Base-by-base conservation (phyloP, 2,113 vertebrate genomes). In the Caloenas nicobarica region DNA sequence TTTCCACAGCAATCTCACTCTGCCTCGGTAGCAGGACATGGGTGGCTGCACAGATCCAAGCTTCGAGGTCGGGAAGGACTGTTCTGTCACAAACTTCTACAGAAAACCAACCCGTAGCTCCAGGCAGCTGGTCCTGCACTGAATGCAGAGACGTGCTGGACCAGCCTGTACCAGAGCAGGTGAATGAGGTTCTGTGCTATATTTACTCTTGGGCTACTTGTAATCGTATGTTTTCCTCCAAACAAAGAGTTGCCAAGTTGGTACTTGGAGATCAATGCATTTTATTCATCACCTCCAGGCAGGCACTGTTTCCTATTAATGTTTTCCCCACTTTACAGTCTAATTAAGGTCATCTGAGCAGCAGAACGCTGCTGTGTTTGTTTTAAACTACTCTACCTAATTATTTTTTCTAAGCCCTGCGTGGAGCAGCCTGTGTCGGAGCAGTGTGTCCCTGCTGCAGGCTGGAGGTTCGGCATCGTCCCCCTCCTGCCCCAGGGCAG, bases 301-400 rank as follows among this genome's bases (percentile, higher is more conserved):
- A 83, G 89, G 81, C 89, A 87, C 90, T 7, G 0, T 57, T 96
- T 89, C 93, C 69, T 89, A 91, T 96, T 94, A 95, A 85, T 3
- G 14, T 81, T 95, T 93, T 81, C 56, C 76, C 38, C 80, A 51
- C 91, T 95, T 97, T 72, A 86, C 72, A 74, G 92, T 36, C 94
- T 96, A 97, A 97, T 97, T 95, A 96, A 94, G 94, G 88, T 95
- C 89, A 95, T 28, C 65, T 1, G 2, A 87, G 82, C 79, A 72
- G 70, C 79, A 95, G 92, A 86, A 81, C 0, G n/a, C 79, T 87
- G 70, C 95, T 77, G n/a, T 78, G 89, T 81, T 74, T 85, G 53
- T 78, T 91, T 88, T 89, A 96, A 95, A 85, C 58, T 44, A 18
- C 76, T 77, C 8, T 18, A 54, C 48, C 76, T 88, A 70, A 95